Conservation (phyloP, 2,113 vertebrate genomes). For the Coptodon rendalli region DNA sequence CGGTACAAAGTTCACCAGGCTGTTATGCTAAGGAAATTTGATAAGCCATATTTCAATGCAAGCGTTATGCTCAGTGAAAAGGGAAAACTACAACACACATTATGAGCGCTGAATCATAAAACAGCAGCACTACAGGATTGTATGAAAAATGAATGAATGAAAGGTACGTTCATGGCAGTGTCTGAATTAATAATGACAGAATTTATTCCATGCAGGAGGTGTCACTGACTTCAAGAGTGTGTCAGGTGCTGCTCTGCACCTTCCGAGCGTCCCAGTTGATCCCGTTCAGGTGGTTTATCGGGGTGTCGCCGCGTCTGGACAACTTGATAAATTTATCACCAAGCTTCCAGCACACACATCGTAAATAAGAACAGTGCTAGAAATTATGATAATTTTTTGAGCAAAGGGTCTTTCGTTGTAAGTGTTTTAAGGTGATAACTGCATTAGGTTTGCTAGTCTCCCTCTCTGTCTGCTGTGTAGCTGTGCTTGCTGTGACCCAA, state of each 20-base stretch:
- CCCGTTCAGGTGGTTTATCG: background rate
- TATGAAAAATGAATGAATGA: conserved; percentile 47
- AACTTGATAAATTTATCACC: background rate
- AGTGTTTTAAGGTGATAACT: background rate
- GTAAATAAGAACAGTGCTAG: background rate
- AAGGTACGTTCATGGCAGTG: conserved; percentile 33
- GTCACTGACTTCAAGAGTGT: background rate
- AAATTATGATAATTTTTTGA: background rate
- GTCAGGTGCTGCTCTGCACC: background rate
- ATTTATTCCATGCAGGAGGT: conserved; percentile 9
- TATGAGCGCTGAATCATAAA: conserved; percentile 16
- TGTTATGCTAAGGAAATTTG: background rate
- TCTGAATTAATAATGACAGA: conserved; percentile 50
- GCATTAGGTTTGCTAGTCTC: background rate
- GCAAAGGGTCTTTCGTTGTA: background rate
- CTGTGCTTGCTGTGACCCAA: background rate
- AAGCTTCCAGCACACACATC: background rate
- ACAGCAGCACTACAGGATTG: conserved; percentile 14
- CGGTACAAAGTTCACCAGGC: background rate
- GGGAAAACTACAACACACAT: background rate
- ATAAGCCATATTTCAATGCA: background rate
- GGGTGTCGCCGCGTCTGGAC: background rate
- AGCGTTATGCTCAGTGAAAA: background rate
- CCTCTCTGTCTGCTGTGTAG: background rate
- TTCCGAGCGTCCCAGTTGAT: background rate